Evolutionary conservation across 2,888 invertebrate species (phyloP), one percentile per base, ranked within the genome.

Genomic region (Thymelicus sylvestris): DNA sequence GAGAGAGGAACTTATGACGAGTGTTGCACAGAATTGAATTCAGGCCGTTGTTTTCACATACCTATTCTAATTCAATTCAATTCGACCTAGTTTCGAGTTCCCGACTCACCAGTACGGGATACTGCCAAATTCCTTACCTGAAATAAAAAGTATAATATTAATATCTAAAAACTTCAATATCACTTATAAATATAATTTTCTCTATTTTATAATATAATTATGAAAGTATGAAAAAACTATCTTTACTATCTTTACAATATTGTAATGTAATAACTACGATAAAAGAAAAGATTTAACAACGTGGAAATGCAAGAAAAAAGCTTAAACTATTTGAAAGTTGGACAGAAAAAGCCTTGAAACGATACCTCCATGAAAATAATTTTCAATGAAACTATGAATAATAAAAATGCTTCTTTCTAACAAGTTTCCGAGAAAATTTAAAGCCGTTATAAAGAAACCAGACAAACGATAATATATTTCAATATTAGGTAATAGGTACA

Each of bases 1-100:
- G 77, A 52, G 50, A 81, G 77, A 71, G 76, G 74, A 73, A 76
- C 76, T 74, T 77, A 74, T 74, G 13, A 31, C 39, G 50, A 61
- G n/a, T 39, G 31, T 48, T 67, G 38, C 38, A 67, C 12, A 2
- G 50, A 64, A 57, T 48, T 48, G 15, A 38, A 48, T 48, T n/a
- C 47, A 38, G 19, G 41, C n/a, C 39, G 12, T 31, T 57, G 57
- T 57, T 57, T 57, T 57, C 57, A 57, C 31, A 57, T 52, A 57
- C 31, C 31, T 52, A 19, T 19, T 52, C 7, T 15, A 5, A 52
- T 19, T 52, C 12, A 19, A 52, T 52, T 6, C 7, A 12, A 44
- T 10, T 44, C 44, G 44, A 44, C 44, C 12, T 44, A 44, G 44
- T 44, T 12, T 7, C n/a, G 5, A 50, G 1, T 50, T 31, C 31